Conservation (phyloP, 2,888 invertebrate species). For the Tachina grossa region DNA sequence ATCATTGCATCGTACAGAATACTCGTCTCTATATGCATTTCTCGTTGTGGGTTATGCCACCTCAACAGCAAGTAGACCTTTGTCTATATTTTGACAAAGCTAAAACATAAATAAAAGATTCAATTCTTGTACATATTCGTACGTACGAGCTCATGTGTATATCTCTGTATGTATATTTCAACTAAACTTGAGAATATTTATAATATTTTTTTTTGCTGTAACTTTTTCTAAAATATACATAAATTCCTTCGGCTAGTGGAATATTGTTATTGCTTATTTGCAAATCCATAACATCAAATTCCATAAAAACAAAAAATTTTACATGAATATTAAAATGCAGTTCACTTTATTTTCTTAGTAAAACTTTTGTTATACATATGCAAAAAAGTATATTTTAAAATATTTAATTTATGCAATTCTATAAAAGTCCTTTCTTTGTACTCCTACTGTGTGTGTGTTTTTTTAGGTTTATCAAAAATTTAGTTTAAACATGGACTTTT, state of each 20-base stretch:
- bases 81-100: too few species aligned
- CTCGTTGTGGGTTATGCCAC: too few species aligned
- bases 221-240: background rate
- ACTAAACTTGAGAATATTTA: background rate
- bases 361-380: conserved; percentile 31
- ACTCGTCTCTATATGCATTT: too few species aligned
- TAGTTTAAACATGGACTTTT: conserved; percentile 47
- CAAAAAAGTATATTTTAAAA: background rate
- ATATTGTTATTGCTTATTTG: background rate
- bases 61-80: too few species aligned
- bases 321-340: conserved; percentile 23
- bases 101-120: too few species aligned
- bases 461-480: conserved; percentile 32
- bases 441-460: background rate
- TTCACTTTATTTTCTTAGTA: background rate
- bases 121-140: too few species aligned
- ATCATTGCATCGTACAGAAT: too few species aligned
- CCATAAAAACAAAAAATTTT: background rate
- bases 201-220: background rate
- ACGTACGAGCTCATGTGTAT: too few species aligned
- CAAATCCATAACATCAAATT: conserved; percentile 17
- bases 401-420: conserved; percentile 42
- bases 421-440: background rate
- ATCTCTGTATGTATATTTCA: background rate
- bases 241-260: background rate